Percentiles rank a stretch among this genome's conserved stretches.
phyloP scores from a whole-genome alignment of 1,140 invertebrate genomes.

The Drosophila nigrodunni region DNA sequence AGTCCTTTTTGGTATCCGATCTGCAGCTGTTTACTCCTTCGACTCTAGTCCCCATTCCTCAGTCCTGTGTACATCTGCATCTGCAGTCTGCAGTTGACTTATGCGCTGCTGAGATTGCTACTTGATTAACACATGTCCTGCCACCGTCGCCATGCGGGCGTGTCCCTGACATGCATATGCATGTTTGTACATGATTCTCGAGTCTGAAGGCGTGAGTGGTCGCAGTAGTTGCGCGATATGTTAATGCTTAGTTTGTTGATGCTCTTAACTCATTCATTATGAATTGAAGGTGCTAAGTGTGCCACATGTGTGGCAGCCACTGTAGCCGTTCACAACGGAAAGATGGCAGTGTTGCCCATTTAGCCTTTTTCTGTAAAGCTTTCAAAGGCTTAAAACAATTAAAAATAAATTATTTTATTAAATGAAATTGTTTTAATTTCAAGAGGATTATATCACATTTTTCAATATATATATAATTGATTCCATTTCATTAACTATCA shows the following conservation, averaged over 20 bases:
- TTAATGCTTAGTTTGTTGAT: constrained; percentile 76
- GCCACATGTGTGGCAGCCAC: constrained; percentile 55
- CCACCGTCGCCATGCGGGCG: constrained; percentile 64
- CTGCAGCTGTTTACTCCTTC: constrained; percentile 48
- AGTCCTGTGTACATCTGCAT: constrained; percentile 15
- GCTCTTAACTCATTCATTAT: constrained; percentile 82
- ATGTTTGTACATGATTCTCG: background rate
- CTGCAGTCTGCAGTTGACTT: constrained; percentile 61
- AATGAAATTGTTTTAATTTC: no score
- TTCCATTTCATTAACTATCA: no score
- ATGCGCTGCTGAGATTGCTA: constrained; percentile 65
- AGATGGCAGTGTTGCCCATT: background rate
- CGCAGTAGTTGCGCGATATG: constrained; percentile 62
- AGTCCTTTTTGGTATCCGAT: constrained; percentile 48
- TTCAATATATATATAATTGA: no score
- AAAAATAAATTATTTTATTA: no score
- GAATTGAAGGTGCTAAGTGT: constrained; percentile 77
- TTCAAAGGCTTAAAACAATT: no score
- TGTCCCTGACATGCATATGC: constrained; percentile 53
- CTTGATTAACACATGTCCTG: constrained; percentile 82
- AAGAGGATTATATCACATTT: no score
- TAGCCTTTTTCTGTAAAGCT: no score
- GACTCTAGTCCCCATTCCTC: background rate
- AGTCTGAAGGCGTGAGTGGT: constrained; percentile 28
- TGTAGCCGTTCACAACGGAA: background rate